phyloP scores from a whole-genome alignment of 2,113 vertebrate genomes.

The Excalfactoria chinensis region DNA sequence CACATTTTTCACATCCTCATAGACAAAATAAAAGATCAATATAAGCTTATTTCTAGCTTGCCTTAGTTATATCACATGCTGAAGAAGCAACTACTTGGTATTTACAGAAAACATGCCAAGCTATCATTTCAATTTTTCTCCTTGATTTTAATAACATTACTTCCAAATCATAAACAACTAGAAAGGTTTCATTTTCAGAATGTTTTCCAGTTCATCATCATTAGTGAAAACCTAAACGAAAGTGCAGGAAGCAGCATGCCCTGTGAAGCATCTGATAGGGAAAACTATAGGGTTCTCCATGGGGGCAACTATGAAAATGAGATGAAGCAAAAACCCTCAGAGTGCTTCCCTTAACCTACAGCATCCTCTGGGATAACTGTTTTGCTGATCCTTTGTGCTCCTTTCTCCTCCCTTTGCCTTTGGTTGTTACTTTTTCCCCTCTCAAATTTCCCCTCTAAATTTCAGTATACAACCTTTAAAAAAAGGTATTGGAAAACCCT shows the following conservation, averaged over 20 bases:
- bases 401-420: background rate
- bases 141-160: background rate
- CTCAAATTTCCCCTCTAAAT: background rate
- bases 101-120: slow-evolving; percentile 46
- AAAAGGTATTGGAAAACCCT: background rate
- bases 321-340: background rate
- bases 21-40: slow-evolving; percentile 26
- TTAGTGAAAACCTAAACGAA: background rate
- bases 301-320: background rate
- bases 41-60: slow-evolving; percentile 33
- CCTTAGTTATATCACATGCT: background rate
- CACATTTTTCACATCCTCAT: slow-evolving; percentile 45
- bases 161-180: slow-evolving; percentile 16
- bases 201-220: background rate
- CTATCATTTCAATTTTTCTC: background rate
- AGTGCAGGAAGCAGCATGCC: background rate
- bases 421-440: background rate
- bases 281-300: background rate
- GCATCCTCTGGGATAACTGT: background rate
- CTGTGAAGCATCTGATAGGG: background rate
- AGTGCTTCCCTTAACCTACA: background rate
- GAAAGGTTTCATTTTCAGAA: slow-evolving; percentile 13
- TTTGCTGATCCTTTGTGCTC: background rate
- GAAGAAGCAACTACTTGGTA: background rate
- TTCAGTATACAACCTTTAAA: background rate